Base-by-base conservation (phyloP, 1,140 invertebrate genomes). In the Brachionus angularis region DNA sequence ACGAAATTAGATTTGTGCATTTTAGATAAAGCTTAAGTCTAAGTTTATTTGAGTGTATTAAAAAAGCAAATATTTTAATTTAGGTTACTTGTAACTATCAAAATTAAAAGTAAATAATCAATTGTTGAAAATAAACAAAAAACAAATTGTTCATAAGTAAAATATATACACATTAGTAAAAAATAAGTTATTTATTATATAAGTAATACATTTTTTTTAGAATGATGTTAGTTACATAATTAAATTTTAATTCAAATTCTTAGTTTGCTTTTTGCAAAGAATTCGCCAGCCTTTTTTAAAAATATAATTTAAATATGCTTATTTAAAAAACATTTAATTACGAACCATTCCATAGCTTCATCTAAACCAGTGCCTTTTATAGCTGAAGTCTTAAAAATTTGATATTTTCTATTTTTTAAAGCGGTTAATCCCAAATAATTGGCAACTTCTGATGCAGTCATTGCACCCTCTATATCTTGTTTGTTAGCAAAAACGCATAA, bases 351-450 rank as follows among this genome's bases (percentile, higher is more conserved):
- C 95, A 99, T 98, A 33, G 95, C 92, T 83, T 95, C 91, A 79
- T 98, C 93, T 7, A 99, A 83, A 0, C 96, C 96, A 82, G 96
- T 92, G n/a, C 95, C 96, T 83, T 96, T 93, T 53, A 93, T 91
- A 18, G 96, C 96, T 0, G 94, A 98, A 16, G 95, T 97, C 84
- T 97, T 97, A 80, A 98, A 98, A 77, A 99, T 98, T 86, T 99
- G 96, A 84, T 98, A 98, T 77, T 94, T 96, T 81, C 95, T 86
- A 83, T 94, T 96, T 81, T 94, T 94, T 8, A 99, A 84, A 21
- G 89, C 88, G 75, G 96, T 91, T 61, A 99, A 83, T 8, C 96
- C 95, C 42, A 99, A 83, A 0, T 93, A 91, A 82, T 94, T 91
- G 79, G 97, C 93, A 18, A 99, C 92, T 82, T 99, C 95, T 0